Conservation (phyloP, 2,888 invertebrate genomes). For the Calameuta idolon region DNA sequence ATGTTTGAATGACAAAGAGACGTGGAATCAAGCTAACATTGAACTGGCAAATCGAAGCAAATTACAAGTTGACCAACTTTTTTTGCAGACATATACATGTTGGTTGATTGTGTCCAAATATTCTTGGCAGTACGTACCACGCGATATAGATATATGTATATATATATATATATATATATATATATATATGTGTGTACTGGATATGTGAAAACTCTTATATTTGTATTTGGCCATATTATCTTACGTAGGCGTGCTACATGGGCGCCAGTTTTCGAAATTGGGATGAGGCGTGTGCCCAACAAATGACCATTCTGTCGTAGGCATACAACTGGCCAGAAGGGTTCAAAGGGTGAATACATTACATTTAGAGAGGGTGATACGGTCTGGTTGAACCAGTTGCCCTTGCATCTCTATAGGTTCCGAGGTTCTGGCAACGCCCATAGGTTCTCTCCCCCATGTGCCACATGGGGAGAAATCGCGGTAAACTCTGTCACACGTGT, state of each 20-base stretch:
- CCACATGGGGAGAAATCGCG: neutral
- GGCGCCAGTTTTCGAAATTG: conserved; percentile 10
- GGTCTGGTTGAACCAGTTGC: neutral
- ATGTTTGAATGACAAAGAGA: neutral
- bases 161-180: neutral
- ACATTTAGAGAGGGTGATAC: conserved; percentile 25
- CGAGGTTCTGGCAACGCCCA: conserved; percentile 1
- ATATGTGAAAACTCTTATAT: neutral
- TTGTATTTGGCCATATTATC: conserved; percentile 19
- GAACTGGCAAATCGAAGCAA: neutral
- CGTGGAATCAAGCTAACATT: neutral
- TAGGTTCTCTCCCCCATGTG: neutral
- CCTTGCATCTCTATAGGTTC: conserved; percentile 24
- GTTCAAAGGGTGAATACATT: conserved; percentile 37
- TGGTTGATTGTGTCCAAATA: neutral
- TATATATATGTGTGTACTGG: neutral
- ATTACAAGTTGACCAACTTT: neutral
- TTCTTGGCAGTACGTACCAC: neutral
- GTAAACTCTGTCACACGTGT: neutral
- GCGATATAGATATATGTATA: neutral
- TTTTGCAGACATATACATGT: neutral
- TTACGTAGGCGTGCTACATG: conserved; percentile 15
- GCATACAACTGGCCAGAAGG: conserved; percentile 32
- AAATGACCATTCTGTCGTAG: conserved; percentile 39
- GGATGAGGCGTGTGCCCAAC: conserved; percentile 32